These are phyloP conservation scores for Lepus europaeus DNA, from an alignment of 2,113 vertebrate genomes.

Conservation along the genomic window DNA sequence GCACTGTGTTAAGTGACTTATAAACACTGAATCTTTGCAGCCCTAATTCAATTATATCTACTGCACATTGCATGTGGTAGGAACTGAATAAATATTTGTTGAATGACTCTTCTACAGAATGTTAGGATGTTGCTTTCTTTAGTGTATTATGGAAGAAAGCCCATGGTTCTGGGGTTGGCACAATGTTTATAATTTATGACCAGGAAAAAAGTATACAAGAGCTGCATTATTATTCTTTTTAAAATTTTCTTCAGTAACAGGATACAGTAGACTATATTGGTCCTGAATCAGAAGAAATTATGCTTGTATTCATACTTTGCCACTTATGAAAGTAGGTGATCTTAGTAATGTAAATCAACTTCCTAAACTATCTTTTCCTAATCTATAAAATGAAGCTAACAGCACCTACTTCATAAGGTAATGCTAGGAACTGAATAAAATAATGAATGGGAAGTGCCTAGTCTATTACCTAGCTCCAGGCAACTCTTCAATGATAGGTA, in stretches of 20 bases:
- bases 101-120: neutral
- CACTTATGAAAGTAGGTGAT: neutral
- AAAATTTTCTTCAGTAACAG: neutral
- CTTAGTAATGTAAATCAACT: neutral
- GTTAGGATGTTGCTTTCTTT: neutral
- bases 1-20: neutral
- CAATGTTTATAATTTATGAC: neutral
- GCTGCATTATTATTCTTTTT: neutral
- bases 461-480: neutral
- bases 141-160: neutral
- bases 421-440: neutral
- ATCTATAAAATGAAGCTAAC: neutral
- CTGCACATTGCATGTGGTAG: neutral
- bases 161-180: neutral
- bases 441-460: neutral
- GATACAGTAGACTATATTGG: neutral
- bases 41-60: neutral
- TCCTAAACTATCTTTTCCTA: neutral
- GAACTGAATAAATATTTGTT: conserved; percentile 15
- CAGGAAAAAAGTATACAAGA: neutral
- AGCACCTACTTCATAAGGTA: neutral
- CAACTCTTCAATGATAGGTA: neutral
- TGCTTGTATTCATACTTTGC: neutral
- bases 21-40: conserved; percentile 6
- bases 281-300: neutral